Percentiles rank a stretch among this genome's conserved stretches.
Conservation (phyloP, 2,797 vertebrate genomes). For the Hemitrygon akajei region DNA sequence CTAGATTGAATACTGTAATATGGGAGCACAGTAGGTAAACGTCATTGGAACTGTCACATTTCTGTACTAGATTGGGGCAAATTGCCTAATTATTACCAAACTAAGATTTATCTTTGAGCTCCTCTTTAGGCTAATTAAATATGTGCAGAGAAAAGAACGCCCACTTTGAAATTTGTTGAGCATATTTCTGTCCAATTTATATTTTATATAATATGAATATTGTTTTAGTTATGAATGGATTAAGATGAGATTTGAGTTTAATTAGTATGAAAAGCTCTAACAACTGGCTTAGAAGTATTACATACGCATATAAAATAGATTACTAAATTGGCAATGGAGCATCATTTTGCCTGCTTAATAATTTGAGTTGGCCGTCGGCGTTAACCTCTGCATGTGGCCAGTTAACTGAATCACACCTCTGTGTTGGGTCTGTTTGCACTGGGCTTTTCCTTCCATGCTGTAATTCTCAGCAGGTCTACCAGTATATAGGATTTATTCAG, state of each 20-base stretch:
- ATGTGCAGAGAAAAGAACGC: background rate
- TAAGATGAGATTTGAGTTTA: background rate
- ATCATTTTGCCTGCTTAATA: background rate
- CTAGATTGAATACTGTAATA: background rate
- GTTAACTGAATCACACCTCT: slow-evolving; percentile 20
- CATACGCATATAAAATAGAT: background rate
- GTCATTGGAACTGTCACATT: no score
- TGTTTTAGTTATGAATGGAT: no score
- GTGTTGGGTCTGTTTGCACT: slow-evolving; percentile 40
- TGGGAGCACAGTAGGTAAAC: background rate
- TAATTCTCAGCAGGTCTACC: slow-evolving; percentile 42
- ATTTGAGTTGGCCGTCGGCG: background rate
- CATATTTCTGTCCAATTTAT: background rate
- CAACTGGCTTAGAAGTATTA: background rate
- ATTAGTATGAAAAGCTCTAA: background rate
- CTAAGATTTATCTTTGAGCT: background rate
- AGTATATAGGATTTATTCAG: slow-evolving; percentile 63
- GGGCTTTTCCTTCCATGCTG: slow-evolving; percentile 41
- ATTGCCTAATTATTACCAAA: background rate
- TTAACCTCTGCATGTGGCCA: slow-evolving; percentile 5
- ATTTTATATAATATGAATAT: background rate
- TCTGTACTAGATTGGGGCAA: background rate
- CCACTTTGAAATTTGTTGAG: no score
- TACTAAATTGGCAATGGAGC: background rate
- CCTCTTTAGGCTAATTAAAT: no score